Percentiles rank a stretch among this genome's conserved stretches.
phyloP scores from a whole-genome alignment of 1,140 invertebrate species.

The Bombus confusus region DNA sequence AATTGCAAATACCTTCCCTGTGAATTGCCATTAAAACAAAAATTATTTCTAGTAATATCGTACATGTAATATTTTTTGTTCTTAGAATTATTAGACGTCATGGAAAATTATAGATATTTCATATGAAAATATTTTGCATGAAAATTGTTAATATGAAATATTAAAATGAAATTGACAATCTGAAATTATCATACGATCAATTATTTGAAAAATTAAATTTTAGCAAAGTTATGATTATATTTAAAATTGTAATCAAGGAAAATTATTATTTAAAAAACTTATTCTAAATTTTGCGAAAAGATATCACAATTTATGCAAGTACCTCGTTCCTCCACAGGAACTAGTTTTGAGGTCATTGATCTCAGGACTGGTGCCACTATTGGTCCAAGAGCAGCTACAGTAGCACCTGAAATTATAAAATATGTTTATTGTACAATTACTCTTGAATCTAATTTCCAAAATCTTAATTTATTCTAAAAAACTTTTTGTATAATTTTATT shows the following conservation, averaged over 20 bases:
- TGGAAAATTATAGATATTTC: not conserved
- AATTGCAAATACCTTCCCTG: conserved; percentile 88
- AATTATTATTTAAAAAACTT: not conserved
- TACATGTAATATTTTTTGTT: not conserved
- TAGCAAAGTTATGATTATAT: not conserved
- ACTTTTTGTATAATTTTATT: not conserved
- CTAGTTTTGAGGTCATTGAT: conserved; percentile 89
- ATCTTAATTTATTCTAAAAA: not conserved
- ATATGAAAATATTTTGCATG: no score
- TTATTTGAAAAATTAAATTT: not conserved
- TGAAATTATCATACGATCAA: not conserved
- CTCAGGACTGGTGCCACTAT: conserved; percentile 88
- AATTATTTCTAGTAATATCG: not conserved
- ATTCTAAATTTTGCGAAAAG: not conserved
- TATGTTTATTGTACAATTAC: not conserved
- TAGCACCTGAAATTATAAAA: conserved; percentile 81
- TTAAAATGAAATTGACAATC: not conserved
- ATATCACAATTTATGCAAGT: not conserved
- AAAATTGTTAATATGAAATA: not conserved
- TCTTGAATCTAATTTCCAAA: not conserved
- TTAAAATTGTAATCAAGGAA: not conserved
- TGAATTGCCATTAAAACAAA: conserved; percentile 26
- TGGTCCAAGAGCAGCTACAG: conserved; percentile 87
- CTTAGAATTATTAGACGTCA: not conserved
- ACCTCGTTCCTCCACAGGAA: conserved; percentile 87